phyloP scores from a whole-genome alignment of 2,113 vertebrate genomes.

The Chaetops frenatus region DNA sequence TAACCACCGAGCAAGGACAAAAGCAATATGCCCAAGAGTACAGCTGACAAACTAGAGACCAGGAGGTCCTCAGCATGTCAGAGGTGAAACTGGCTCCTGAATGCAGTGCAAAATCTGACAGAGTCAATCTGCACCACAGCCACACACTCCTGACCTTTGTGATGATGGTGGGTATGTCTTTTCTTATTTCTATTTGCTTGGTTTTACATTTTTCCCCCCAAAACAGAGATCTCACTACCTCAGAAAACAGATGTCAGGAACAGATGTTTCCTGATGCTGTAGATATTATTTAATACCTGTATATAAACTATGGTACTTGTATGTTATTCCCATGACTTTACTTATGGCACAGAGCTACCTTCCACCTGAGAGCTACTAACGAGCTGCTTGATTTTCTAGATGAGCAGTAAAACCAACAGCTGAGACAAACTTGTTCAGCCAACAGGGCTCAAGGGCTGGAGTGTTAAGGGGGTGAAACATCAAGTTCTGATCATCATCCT shows the following conservation, averaged over 20 bases:
- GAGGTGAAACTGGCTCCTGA: not conserved
- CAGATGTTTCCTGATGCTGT: not conserved
- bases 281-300: not conserved
- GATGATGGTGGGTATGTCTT: not conserved
- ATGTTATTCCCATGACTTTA: not conserved
- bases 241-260: not conserved
- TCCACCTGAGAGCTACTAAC: not conserved
- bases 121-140: not conserved
- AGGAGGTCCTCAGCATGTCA: not conserved
- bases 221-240: not conserved
- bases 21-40: not conserved
- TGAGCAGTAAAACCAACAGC: not conserved
- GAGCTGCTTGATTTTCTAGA: not conserved
- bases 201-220: accelerated
- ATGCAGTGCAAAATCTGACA: not conserved
- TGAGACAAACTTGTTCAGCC: not conserved
- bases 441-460: not conserved
- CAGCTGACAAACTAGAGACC: not conserved
- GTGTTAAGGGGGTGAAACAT: not conserved
- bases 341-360: not conserved
- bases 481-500: not conserved
- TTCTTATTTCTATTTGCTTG: not conserved
- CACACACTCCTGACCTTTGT: not conserved
- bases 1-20: not conserved
- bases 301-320: not conserved